Evolutionary conservation across 2,888 invertebrate genomes (phyloP).

Genomic region (Dioctria rufipes): DNA sequence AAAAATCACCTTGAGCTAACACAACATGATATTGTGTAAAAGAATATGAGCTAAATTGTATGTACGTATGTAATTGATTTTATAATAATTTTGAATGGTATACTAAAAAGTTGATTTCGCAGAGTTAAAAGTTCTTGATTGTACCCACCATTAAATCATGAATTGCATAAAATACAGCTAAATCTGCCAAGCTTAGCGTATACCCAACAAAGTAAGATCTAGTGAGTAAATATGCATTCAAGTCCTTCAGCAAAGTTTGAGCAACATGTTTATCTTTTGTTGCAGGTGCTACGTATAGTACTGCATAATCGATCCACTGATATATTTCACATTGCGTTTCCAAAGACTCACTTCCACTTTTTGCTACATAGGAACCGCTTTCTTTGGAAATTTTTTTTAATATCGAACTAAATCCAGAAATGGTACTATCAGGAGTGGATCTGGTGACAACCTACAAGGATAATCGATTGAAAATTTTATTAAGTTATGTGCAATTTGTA

Average conservation of each 20-base stretch:
- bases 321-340: conserved; percentile 70
- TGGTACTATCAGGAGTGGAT: conserved; percentile 71
- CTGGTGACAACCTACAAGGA: conserved; percentile 73
- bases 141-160: conserved; percentile 78
- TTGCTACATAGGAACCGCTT: conserved; percentile 67
- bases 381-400: conserved; percentile 72
- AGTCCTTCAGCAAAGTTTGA: conserved; percentile 70
- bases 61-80: too few relatives aligned
- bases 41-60: too few relatives aligned
- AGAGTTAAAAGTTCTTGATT: too few relatives aligned
- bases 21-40: too few relatives aligned
- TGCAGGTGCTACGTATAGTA: conserved; percentile 69
- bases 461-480: too few relatives aligned
- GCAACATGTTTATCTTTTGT: conserved; percentile 67
- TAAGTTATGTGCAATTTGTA: not conserved
- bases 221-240: conserved; percentile 73
- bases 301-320: conserved; percentile 80
- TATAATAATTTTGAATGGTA: too few relatives aligned
- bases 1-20: too few relatives aligned
- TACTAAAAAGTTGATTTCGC: too few relatives aligned
- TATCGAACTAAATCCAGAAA: conserved; percentile 74
- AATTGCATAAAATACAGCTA: conserved; percentile 79
- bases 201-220: conserved; percentile 76
- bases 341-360: conserved; percentile 64
- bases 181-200: conserved; percentile 78